Base-by-base conservation (phyloP, 1,140 invertebrate genomes). In the Leptinotarsa lineolata region DNA sequence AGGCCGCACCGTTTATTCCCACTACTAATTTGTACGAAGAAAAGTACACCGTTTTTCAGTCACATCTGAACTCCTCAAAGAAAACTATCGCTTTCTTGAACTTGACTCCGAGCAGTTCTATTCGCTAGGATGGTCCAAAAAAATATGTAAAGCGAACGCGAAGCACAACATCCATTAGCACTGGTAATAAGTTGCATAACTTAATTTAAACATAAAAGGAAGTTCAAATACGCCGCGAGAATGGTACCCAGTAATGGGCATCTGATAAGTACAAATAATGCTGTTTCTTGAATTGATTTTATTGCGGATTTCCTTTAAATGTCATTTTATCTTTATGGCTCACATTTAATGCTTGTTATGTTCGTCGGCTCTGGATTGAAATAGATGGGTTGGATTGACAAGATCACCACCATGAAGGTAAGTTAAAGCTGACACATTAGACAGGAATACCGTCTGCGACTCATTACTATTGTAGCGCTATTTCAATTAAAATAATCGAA, bases 201-300 rank as follows among this genome's bases (percentile, higher is more conserved):
- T 66, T 66, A 66, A 66, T 66, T 66, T 30, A 66, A 44, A 24
- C 22, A 66, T n/a, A 66, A 66, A 66, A 66, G 64, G 64, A 39
- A 30, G n/a, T 18, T 44, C 64, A 66, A 66, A 66, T 66, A 44
- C 22, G 39, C 64, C 64, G 64, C 64, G 11, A 16, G 22, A 66
- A 66, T 66, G 15, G 12, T 66, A 66, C 64, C 22, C 5, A 30
- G 39, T 66, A 66, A 66, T 66, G 64, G 12, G 39, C 30, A 66
- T 44, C 22, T 39, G n/a, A 44, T 66, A 66, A 66, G 22, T 66
- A 66, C 64, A 44, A 44, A 66, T 66, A 66, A 66, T 44, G 30
- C 30, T 66, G 64, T 66, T 66, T 30, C 30, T 66, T 66, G 64
- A 39, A 66, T 66, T 66, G 64, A 66, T 66, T 66, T 66, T 39